Conservation (phyloP, 2,797 vertebrate genomes). For the Eospalax fontanierii region DNA sequence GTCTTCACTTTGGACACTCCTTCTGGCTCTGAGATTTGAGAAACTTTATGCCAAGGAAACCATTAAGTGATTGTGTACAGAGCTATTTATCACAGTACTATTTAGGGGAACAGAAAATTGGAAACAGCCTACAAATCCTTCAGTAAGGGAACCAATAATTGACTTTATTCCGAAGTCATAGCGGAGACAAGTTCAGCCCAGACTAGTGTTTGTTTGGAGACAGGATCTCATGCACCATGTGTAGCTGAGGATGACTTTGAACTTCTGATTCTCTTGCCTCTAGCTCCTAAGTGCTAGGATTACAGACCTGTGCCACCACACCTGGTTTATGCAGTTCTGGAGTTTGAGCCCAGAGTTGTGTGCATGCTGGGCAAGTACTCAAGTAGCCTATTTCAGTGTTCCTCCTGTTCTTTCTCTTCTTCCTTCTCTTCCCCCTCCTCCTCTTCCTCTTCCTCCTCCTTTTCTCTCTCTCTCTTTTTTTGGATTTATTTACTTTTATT, state of each 20-base stretch:
- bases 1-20: neutral
- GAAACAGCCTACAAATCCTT: neutral
- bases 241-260: neutral
- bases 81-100: neutral
- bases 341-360: neutral
- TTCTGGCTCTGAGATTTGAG: slow-evolving; percentile 4
- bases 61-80: neutral
- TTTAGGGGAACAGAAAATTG: neutral
- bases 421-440: no score
- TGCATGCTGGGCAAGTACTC: neutral
- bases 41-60: neutral
- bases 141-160: neutral
- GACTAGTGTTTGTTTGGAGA: neutral
- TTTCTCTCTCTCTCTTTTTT: no score
- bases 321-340: neutral
- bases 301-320: no score
- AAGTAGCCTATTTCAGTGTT: neutral
- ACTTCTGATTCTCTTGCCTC: neutral
- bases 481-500: no score
- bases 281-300: neutral
- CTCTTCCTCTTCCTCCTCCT: no score
- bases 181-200: neutral
- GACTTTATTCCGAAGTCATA: neutral
- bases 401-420: no score
- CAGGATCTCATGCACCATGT: neutral